Evolutionary conservation across 2,113 vertebrate species (phyloP).

Genomic region (Ptyas mucosa): DNA sequence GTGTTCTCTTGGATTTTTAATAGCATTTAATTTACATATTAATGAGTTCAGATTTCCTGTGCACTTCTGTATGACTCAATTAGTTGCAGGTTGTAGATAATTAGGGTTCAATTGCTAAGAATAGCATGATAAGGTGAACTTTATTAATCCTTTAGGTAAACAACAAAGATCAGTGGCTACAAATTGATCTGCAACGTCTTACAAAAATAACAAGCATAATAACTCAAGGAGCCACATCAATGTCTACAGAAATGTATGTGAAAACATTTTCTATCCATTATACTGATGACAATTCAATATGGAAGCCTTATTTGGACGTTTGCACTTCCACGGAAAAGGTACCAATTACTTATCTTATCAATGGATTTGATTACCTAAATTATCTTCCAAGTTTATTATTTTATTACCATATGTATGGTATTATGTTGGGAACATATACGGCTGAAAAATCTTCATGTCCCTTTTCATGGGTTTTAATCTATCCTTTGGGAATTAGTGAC

Average conservation of each 20-base stretch:
- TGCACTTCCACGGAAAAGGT: slow-evolving; percentile 75
- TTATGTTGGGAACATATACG: background rate
- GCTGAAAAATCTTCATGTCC: background rate
- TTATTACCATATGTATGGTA: background rate
- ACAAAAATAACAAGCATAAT: slow-evolving; percentile 90
- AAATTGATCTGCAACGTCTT: slow-evolving; percentile 80
- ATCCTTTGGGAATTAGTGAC: background rate
- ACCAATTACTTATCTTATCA: background rate
- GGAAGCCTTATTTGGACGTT: slow-evolving; percentile 77
- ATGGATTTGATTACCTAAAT: background rate
- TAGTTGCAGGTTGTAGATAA: background rate
- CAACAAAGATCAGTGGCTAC: slow-evolving; percentile 86
- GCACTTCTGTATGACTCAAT: background rate
- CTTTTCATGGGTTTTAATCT: background rate
- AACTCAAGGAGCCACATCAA: slow-evolving; percentile 83
- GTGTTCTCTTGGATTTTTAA: background rate
- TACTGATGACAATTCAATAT: slow-evolving; percentile 77
- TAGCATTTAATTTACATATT: background rate
- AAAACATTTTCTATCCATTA: slow-evolving; percentile 76
- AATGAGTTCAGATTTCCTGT: background rate
- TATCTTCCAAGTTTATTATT: background rate
- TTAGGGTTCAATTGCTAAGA: background rate
- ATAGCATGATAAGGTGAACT: background rate
- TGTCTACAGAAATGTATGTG: slow-evolving; percentile 81
- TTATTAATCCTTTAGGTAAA: slow-evolving; percentile 64